phyloP scores from a whole-genome alignment of 2,888 invertebrate genomes.

The Dolichomitus sp. region DNA sequence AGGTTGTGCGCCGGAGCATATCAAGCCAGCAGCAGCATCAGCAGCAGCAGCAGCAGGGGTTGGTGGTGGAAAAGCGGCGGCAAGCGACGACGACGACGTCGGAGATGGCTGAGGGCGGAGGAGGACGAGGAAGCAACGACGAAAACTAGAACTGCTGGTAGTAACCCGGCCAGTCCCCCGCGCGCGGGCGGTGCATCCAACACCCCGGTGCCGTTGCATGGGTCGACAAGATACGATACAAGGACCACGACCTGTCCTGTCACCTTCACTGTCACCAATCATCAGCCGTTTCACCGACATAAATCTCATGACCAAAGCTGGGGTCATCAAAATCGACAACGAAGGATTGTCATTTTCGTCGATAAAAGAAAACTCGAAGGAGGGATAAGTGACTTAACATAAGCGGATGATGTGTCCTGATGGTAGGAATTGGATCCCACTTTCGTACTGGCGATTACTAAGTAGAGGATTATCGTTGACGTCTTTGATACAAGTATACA shows the following conservation, averaged over 20 bases:
- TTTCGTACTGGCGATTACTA: not conserved
- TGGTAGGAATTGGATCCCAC: not conserved
- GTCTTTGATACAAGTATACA: not conserved
- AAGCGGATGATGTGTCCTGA: not conserved
- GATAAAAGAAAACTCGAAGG: not conserved
- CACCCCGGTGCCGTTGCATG: slow-evolving; percentile 59
- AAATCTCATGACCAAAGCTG: not conserved
- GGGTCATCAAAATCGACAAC: not conserved
- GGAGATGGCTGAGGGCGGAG: slow-evolving; percentile 82
- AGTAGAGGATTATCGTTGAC: not conserved
- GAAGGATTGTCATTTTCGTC: slow-evolving; percentile 2
- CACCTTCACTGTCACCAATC: slow-evolving; percentile 44
- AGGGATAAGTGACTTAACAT: not conserved
- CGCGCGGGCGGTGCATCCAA: slow-evolving; percentile 84
- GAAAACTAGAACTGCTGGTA: slow-evolving; percentile 81
- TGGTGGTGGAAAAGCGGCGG: slow-evolving; percentile 22
- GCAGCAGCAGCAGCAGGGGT: slow-evolving; percentile 5
- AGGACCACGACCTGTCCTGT: slow-evolving; percentile 49
- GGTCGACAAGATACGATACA: slow-evolving; percentile 57
- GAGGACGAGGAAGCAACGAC: slow-evolving; percentile 76
- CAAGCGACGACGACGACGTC: slow-evolving; percentile 60
- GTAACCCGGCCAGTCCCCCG: slow-evolving; percentile 85
- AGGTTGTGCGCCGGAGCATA: slow-evolving; percentile 35
- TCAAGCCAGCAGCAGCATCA: slow-evolving; percentile 4
- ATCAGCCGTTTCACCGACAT: not conserved